Evolutionary conservation across 2,888 invertebrate species (phyloP).

Genomic region (Drosophila affinis): DNA sequence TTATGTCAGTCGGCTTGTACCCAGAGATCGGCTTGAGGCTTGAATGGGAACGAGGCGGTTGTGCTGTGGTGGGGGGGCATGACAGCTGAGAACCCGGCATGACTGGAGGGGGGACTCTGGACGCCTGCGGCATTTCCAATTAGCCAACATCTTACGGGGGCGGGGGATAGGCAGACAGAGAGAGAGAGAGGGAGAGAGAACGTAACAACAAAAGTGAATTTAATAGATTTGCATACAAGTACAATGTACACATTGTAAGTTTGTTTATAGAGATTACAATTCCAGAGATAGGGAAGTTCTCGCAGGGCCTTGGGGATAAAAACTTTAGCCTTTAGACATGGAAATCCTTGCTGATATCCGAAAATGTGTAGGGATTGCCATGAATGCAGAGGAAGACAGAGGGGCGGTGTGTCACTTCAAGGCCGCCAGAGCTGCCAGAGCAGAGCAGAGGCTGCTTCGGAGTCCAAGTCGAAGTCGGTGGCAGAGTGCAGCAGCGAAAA

Average conservation of each 20-base stretch:
- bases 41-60: not conserved
- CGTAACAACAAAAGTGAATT: constrained; percentile 58
- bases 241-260: constrained; percentile 9
- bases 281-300: not conserved
- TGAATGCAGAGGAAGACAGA: not conserved
- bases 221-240: constrained; percentile 53
- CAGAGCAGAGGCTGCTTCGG: not conserved
- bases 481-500: not conserved
- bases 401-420: not conserved
- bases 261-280: constrained; percentile 24
- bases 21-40: constrained; percentile 1
- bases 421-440: constrained; percentile 14
- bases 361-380: not conserved
- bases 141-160: constrained; percentile 61
- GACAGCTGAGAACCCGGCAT: constrained; percentile 29
- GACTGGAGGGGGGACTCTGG: constrained; percentile 17
- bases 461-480: no score
- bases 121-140: constrained; percentile 75
- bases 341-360: no score
- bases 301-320: not conserved
- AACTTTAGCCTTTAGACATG: no score
- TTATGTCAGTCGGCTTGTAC: constrained; percentile 59
- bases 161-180: constrained; percentile 9
- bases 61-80: not conserved
- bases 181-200: constrained; percentile 1